Base-by-base conservation (phyloP, 37 sponge, comb jelly and placozoan species). In the Trichoplax adhaerens region DNA sequence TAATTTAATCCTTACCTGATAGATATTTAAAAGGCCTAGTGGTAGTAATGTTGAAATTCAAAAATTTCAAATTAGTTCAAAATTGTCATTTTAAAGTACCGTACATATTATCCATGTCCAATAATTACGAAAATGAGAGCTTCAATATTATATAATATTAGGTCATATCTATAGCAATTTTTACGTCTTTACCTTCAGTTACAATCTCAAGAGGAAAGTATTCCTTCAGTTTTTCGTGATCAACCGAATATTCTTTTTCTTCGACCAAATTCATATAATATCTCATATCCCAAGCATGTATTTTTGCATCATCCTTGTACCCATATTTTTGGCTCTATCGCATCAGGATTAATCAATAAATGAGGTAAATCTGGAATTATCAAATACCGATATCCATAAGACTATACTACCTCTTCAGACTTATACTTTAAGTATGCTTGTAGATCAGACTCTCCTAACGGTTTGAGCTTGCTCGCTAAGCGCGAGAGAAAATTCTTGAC, bases 141-240 rank as follows among this genome's bases (percentile, higher is more conserved):
- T 29, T 29, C 29, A 29, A 29, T 29, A 29, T 29, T 29, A 29
- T 29, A 29, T 29, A 29, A 29, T 29, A 29, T 29, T 29, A 29
- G 29, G 29, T 29, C 29, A 29, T 29, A 29, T 29, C 29, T 29
- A 29, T 29, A 29, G 29, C 29, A 29, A 29, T 12, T 67, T 67
- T 67, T n/a, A 53, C 48, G 52, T 52, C 46, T 54, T 7, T 57
- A n/a, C 79, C 84, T 46, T 74, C 58, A 1, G 84, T 83, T 12
- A 83, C 84, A 46, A 47, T 74, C 1, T 80, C 69, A 47, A 83
- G 7, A 4, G 84, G 84, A 66, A 83, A 83, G 74, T 83, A 83
- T n/a, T 70, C 68, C 58, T 78, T 80, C 55, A 66, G 65, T 48
- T 65, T 72, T 46, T 83, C 79, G 5, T 82, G 80, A 61, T 83